These are phyloP conservation scores for Cebus imitator DNA, from an alignment of 2,113 vertebrate species.

Conservation along the genomic window DNA sequence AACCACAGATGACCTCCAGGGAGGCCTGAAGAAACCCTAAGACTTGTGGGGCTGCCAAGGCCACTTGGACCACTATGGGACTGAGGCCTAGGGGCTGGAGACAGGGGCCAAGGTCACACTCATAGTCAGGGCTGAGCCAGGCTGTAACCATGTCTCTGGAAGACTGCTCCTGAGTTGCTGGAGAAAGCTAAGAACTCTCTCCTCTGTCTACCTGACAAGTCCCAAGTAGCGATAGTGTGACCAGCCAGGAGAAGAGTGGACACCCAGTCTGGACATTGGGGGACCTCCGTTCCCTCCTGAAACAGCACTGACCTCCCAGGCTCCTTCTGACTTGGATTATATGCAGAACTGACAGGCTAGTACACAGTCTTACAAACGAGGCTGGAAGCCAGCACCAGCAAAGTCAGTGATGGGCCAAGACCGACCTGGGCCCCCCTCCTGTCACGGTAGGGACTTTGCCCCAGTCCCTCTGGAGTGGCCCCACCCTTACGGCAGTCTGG, in stretches of 20 bases:
- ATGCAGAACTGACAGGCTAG: accelerated
- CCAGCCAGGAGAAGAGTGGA: not conserved
- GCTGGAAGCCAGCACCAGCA: not conserved
- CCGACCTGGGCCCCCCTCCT: accelerated
- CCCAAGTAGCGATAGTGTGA: accelerated
- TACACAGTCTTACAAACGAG: not conserved
- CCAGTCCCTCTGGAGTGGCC: not conserved
- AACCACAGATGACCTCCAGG: not conserved
- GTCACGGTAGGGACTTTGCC: accelerated
- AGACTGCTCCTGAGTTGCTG: too few relatives aligned
- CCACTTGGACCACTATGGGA: accelerated
- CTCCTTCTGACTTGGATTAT: not conserved
- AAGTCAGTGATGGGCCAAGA: not conserved
- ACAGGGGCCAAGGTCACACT: not conserved
- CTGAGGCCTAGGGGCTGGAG: not conserved
- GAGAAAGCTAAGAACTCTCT: too few relatives aligned
- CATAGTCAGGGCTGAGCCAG: accelerated
- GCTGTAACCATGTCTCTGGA: not conserved
- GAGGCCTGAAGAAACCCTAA: not conserved
- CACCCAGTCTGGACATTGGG: not conserved
- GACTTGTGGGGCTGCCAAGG: accelerated
- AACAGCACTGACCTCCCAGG: accelerated
- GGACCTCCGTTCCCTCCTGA: not conserved
- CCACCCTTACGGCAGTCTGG: accelerated
- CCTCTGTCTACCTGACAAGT: not conserved